Percentiles rank a stretch among this genome's conserved stretches.
Conservation (phyloP, 2,113 vertebrate genomes). For the Spermophilus dauricus region DNA sequence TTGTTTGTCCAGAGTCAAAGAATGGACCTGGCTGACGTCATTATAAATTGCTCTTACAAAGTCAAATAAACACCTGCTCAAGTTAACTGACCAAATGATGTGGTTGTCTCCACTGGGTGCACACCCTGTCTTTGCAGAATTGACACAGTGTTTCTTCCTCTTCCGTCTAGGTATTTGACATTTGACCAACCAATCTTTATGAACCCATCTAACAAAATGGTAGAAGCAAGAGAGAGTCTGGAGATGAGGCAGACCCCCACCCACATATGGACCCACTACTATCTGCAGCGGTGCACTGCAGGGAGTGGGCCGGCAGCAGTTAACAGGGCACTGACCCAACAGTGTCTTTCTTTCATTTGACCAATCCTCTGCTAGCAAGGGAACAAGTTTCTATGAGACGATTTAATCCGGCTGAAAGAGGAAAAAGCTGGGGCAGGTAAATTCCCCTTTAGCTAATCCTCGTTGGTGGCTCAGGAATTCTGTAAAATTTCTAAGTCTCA, state of each 20-base stretch:
- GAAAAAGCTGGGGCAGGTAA: background rate
- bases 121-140: background rate
- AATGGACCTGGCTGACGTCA: background rate
- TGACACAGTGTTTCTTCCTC: background rate
- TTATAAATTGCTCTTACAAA: background rate
- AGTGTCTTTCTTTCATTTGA: background rate
- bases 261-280: rapidly evolving
- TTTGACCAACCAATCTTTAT: background rate
- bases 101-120: background rate
- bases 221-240: background rate
- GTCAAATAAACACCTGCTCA: background rate
- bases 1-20: background rate
- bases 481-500: background rate
- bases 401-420: background rate
- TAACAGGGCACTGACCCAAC: rapidly evolving
- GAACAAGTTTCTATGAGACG: background rate
- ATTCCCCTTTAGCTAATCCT: background rate
- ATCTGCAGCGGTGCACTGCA: background rate
- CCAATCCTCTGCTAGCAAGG: background rate
- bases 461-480: background rate
- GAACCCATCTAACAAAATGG: background rate
- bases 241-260: background rate
- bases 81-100: background rate
- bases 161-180: background rate
- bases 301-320: too few species aligned